Evolutionary conservation across 2,113 vertebrate species (phyloP).

Genomic region (Narcine bancroftii): DNA sequence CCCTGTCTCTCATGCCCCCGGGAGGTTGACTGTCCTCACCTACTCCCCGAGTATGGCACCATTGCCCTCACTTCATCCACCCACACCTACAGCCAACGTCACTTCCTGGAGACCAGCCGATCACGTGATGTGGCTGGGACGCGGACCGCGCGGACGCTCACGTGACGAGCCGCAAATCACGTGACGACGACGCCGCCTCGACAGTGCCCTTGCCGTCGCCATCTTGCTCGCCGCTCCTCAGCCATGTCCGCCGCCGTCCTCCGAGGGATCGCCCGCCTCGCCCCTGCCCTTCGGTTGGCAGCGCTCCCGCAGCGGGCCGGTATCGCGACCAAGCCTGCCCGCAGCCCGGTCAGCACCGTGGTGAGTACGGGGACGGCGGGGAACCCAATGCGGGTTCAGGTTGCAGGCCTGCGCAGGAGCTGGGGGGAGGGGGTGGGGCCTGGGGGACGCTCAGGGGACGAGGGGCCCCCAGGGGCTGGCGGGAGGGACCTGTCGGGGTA

Average conservation of each 20-base stretch:
- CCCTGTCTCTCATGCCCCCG: no score
- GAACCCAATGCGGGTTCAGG: neutral
- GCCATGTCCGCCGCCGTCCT: constrained; percentile 47
- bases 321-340: constrained; percentile 40
- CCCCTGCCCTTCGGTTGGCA: constrained; percentile 38
- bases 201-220: neutral
- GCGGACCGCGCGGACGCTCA: no score
- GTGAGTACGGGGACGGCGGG: constrained; percentile 41
- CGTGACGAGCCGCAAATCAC: neutral
- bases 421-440: neutral
- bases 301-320: constrained; percentile 42
- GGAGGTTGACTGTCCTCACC: no score
- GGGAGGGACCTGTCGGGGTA: neutral
- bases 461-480: neutral
- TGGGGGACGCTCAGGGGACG: neutral
- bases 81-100: no score
- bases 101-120: no score
- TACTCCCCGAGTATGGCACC: no score
- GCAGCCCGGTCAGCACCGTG: constrained; percentile 33
- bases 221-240: neutral
- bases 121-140: no score
- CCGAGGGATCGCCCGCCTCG: constrained; percentile 39
- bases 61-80: no score
- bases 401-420: neutral
- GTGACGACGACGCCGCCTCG: constrained; percentile 18